Base-by-base conservation (phyloP, 2,113 vertebrate genomes). In the Rhynchomys soricoides region DNA sequence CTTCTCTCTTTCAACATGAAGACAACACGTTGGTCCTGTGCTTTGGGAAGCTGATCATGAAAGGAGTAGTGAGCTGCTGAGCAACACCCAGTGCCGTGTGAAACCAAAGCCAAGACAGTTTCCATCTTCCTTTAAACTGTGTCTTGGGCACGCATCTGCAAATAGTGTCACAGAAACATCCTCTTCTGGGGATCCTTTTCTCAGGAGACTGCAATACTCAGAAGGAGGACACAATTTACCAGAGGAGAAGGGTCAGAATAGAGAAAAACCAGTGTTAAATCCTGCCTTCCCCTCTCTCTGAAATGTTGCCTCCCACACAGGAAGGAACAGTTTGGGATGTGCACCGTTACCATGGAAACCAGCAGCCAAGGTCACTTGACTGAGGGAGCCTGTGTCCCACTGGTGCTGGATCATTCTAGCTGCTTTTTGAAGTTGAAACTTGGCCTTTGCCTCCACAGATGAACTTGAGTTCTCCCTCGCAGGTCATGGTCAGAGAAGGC, bases 301-400 rank as follows among this genome's bases (percentile, higher is more conserved):
- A 92, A 96, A 71, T 86, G 87, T 86, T 96, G 93, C 94, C 93
- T 95, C 96, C 89, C 94, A 96, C 96, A 96, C 95, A 96, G 92
- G 94, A 97, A 96, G 92, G 97, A 96, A 93, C 88, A 93, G 96
- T 95, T 97, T 94, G 92, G 91, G 94, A 92, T 94, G 92, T 71
- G 89, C 92, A 83, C 86, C 2, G 97, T 97, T 96, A 75, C 97
- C 73, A 97, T 97, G 88, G 97, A 95, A 74, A 97, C 45, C 90
- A 93, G 57, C 91, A 95, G 90, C 52, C 85, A 95, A 95, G 97
- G 97, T 95, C 94, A 93, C 73, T 97, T 6, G 81, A 83, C 57
- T 85, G 86, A 88, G 93, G 95, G 93, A 90, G 59, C 29, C 66
- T 34, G 1, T 29, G 71, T 73, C 29, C 97, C n/a, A 48, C 15